Conservation (phyloP, 2,113 vertebrate genomes). For the Onychostruthus taczanowskii region DNA sequence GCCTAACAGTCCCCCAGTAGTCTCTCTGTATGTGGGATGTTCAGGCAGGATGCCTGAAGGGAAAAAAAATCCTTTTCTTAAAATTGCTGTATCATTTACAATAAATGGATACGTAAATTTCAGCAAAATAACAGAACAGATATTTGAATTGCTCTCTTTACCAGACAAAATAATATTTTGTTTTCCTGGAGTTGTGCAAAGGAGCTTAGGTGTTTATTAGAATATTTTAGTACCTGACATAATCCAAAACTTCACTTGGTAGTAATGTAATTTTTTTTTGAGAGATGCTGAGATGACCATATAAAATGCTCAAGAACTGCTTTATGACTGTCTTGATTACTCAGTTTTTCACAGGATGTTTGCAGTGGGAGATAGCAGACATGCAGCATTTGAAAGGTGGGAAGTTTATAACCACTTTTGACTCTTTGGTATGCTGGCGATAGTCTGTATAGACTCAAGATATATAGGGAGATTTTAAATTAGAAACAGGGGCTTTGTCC, state of each 20-base stretch:
- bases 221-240: neutral
- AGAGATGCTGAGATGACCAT: neutral
- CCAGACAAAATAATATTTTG: neutral
- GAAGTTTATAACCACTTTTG: neutral
- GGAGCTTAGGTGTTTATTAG: fast-evolving
- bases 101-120: neutral
- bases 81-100: neutral
- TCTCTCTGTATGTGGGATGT: neutral
- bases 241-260: neutral
- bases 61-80: neutral
- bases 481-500: neutral
- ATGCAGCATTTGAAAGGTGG: neutral
- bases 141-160: neutral
- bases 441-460: neutral
- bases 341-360: neutral
- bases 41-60: neutral
- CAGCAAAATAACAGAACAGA: neutral
- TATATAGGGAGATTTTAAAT: neutral
- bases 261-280: neutral
- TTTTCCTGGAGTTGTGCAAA: neutral
- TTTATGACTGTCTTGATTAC: neutral
- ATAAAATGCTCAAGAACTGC: neutral
- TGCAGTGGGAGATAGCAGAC: neutral
- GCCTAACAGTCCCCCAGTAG: neutral
- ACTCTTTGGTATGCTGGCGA: neutral